phyloP scores from a whole-genome alignment of 2,888 invertebrate species.

The Plebejus argus region DNA sequence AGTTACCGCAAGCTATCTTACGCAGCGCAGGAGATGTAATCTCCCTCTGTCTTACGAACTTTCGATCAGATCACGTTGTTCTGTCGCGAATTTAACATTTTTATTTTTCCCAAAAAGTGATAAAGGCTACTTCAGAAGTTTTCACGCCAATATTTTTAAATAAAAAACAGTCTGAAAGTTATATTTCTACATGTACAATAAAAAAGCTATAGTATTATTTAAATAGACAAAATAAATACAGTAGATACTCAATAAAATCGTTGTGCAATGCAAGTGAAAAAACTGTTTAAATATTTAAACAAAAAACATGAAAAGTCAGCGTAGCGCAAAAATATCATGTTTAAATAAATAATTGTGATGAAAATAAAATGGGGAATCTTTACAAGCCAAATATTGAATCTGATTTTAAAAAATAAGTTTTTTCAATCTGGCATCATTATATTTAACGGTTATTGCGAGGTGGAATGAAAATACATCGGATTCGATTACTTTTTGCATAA shows the following conservation, averaged over 20 bases:
- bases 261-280: neutral
- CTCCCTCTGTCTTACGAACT: too few relatives aligned
- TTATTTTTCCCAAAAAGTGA: too few relatives aligned
- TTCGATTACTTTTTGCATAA: constrained; percentile 24
- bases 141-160: too few relatives aligned
- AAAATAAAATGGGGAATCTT: constrained; percentile 10
- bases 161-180: too few relatives aligned
- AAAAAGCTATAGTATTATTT: neutral
- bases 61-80: too few relatives aligned
- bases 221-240: neutral
- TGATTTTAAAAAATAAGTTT: constrained; percentile 14
- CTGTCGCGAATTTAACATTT: too few relatives aligned
- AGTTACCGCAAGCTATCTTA: too few relatives aligned
- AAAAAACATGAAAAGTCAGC: constrained; percentile 6
- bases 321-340: constrained; percentile 10
- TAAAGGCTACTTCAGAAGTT: too few relatives aligned
- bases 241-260: neutral
- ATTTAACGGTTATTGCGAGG: constrained; percentile 23
- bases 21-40: too few relatives aligned
- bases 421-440: constrained; percentile 25
- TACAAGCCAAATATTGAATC: constrained; percentile 19
- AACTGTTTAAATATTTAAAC: constrained; percentile 2
- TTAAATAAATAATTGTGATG: constrained; percentile 3
- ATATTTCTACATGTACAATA: neutral
- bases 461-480: constrained; percentile 25